Base-by-base conservation (phyloP, 2,888 invertebrate genomes). In the Corbicula japonica region DNA sequence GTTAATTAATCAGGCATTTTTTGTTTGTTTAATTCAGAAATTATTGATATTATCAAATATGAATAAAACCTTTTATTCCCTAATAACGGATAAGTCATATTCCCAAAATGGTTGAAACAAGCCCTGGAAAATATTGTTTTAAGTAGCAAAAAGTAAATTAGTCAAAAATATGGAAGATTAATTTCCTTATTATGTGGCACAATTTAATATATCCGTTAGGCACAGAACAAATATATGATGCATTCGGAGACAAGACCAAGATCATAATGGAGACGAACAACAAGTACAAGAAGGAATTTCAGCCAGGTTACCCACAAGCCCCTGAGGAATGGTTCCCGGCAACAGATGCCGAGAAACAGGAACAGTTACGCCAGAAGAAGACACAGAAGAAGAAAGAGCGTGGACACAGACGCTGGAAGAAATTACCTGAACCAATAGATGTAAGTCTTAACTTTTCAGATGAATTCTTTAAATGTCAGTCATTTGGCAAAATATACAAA, bases 341-440 rank as follows among this genome's bases (percentile, higher is more conserved):
- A 21, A 84, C 86, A 0, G 85, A 86, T 1, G 79, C 71, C 6
- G 82, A 86, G 56, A 86, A 80, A 63, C 60, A 82, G 38, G 61
- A 81, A 34, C 61, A 66, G 21, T 35, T 54, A 4, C 65, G 65
- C 8, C 65, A 75, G 15, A 41, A 58, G 6, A 65, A 73, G 62
- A 71, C 83, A 41, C 76, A 76, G 56, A 85, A 76, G 15, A 88
- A 87, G 58, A 68, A 81, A 15, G 84, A 87, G 4, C 85, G 83
- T 35, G 92, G 92, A 21, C 82, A 83, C 5, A 87, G 84, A 48
- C 80, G 92, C 23, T 93, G 93, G 93, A 89, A 86, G 46, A 82
- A 63, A 15, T 80, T 93, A 28, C 93, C 93, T 35, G 86, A 91
- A 56, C 88, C 89, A n/a, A 83, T 91, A 34, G 92, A 92, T 86